These are phyloP conservation scores for Chinchilla lanigera DNA, from an alignment of 2,113 vertebrate species.

Conservation along the genomic window DNA sequence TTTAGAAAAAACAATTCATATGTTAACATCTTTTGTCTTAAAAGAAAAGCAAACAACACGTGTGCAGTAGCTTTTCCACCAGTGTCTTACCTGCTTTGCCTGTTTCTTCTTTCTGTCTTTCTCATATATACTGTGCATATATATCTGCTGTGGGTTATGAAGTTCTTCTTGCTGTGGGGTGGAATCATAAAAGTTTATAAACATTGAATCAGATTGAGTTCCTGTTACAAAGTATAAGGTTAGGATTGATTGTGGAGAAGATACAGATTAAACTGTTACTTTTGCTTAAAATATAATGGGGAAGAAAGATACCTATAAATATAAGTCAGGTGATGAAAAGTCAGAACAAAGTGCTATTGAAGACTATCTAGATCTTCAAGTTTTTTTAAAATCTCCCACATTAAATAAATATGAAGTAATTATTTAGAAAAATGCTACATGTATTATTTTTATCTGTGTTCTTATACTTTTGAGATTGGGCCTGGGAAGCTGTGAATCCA, in stretches of 20 bases:
- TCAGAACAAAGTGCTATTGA: background rate
- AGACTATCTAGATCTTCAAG: background rate
- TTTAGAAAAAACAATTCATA: background rate
- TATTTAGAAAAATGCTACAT: slow-evolving; percentile 23
- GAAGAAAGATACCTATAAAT: slow-evolving; percentile 4
- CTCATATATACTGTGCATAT: background rate
- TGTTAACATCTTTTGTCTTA: background rate
- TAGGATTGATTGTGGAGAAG: slow-evolving; percentile 19
- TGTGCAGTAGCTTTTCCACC: background rate
- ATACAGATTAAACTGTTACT: background rate
- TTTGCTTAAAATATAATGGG: slow-evolving; percentile 20
- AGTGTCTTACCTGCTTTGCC: background rate
- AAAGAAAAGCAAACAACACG: background rate
- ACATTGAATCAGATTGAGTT: slow-evolving; percentile 41
- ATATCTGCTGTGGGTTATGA: background rate
- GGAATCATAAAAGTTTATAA: slow-evolving; percentile 43
- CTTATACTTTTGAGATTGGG: slow-evolving; percentile 84
- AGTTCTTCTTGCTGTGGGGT: slow-evolving; percentile 37
- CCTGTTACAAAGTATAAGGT: background rate
- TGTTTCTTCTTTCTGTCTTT: background rate
- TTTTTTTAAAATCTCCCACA: background rate
- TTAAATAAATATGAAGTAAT: slow-evolving; percentile 59
- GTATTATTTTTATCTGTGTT: slow-evolving; percentile 58
- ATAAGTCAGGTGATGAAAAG: background rate
- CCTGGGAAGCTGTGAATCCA: slow-evolving; percentile 81